Base-by-base conservation (phyloP, 2,797 vertebrate genomes). In the Hipposideros larvatus region DNA sequence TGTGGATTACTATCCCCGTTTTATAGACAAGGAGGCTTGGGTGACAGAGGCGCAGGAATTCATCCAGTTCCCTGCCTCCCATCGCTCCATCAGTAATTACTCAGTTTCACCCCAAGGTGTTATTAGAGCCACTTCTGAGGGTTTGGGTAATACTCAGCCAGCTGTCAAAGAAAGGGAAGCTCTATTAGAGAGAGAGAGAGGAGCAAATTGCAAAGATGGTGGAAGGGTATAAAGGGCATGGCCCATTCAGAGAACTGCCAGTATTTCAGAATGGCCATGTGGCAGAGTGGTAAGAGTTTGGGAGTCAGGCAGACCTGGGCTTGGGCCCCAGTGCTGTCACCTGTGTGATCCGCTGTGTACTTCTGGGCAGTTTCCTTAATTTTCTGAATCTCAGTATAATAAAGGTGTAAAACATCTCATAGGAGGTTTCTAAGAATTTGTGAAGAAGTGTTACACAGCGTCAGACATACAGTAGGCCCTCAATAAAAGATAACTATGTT, bases 1-100 rank as follows among this genome's bases (percentile, higher is more conserved):
- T 92, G 73, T 94, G 68, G 73, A 34, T 90, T 82, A 88, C 70
- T 51, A 93, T n/a, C 37, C 26, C 10, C 6, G 15, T 86, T 94
- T 97, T 79, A 91, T 89, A 85, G 89, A 43, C 21, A 21, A 70
- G 28, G 53, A 85, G 19, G 43, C 26, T 94, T 19, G 24, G 46
- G 55, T 37, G 48, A 90, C 74, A 82, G 71, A 94, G 41, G 16
- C 14, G 7, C 31, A 66, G 80, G 85, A 31, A 18, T 83, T 21
- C 3, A 15, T 26, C 28, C 41, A 19, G 24, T 48, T 82, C 92
- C 82, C 41, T 88, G 73, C 61, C 70, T 90, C 43, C 48, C 22
- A 15, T 34, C n/a, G 63, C 75, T 70, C 18, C 16, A 8, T n/a
- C 89, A 66, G 48, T 7, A 59, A 0, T 51, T 80, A 22, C 48